Evolutionary conservation across 2,797 vertebrate genomes (phyloP), one percentile per base, ranked within the genome.

Genomic region (Eleutherodactylus coqui): DNA sequence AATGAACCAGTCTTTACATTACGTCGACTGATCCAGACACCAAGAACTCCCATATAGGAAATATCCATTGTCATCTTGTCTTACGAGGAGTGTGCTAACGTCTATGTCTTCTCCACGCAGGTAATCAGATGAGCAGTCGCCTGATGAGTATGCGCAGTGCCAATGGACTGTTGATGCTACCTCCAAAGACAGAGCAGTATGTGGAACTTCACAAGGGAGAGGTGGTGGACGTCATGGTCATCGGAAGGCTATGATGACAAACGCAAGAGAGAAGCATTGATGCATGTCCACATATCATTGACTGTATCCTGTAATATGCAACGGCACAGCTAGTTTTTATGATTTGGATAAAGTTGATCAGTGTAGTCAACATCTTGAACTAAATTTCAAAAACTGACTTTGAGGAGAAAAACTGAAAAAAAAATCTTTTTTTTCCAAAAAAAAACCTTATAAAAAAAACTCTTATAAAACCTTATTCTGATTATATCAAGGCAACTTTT

Each of bases 251-350:
- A 98, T 99, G 97, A 99, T 97, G 95, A 94, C 93, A 91, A 91
- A 92, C 90, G 89, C 92, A 90, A 89, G 93, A 95, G 93, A 83
- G 94, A 95, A 95, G 96, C 96, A 96, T 96, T 95, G 96, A 96
- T 98, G 97, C 97, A 98, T 99, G 97, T 98, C 97, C 96, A 97
- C 97, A 97, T 97, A 96, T 97, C 96, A 97, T 96, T 97, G 96
- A 99, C 97, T 98, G 94, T 95, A 97, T 97, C 96, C 97, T 96
- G 97, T 98, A 97, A 99, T 98, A 99, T 98, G 97, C 97, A 99
- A 98, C 90, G 97, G 97, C 97, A 99, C 98, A 99, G 97, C 97
- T 99, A 97, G 97, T 97, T 99, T 99, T 98, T 98, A 93, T 96
- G 96, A 98, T 98, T 97, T 97, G 96, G 96, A 96, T 96, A 96